phyloP scores from a whole-genome alignment of 2,888 invertebrate species.

The Oxycera nigricornis region DNA sequence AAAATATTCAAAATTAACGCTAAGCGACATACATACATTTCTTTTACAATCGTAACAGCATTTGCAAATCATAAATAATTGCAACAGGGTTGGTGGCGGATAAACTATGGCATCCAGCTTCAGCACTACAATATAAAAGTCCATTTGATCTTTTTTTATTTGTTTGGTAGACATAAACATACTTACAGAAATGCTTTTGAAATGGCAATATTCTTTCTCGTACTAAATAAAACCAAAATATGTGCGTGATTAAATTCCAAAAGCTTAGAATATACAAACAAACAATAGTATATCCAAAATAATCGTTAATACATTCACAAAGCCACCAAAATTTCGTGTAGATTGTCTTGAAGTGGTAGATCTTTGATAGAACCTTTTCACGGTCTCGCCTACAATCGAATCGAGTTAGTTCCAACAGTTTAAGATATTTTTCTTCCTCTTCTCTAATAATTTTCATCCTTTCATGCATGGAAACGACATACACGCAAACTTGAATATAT shows the following conservation, averaged over 20 bases:
- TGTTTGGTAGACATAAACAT: no score
- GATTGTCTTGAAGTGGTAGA: neutral
- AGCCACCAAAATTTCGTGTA: constrained; percentile 31
- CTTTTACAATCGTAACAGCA: constrained; percentile 3
- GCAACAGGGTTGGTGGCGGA: constrained; percentile 1
- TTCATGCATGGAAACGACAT: neutral
- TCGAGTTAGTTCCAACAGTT: constrained; percentile 17
- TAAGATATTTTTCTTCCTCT: constrained; percentile 9
- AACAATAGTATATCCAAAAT: constrained; percentile 17
- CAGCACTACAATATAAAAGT: constrained; percentile 7
- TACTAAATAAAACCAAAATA: constrained; percentile 8
- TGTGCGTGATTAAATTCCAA: constrained; percentile 1
- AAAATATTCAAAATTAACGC: no score
- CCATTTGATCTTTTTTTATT: no score
- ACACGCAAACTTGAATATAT: constrained; percentile 16
- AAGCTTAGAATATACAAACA: neutral
- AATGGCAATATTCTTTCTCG: neutral
- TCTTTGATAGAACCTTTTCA: neutral
- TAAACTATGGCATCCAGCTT: neutral
- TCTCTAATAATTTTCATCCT: neutral
- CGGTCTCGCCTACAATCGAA: constrained; percentile 8
- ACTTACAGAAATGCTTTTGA: neutral
- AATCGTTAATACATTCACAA: constrained; percentile 12
- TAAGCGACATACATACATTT: neutral
- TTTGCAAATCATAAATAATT: constrained; percentile 10